Evolutionary conservation across 2,113 vertebrate genomes (phyloP).

Genomic region (Silurus asotus): DNA sequence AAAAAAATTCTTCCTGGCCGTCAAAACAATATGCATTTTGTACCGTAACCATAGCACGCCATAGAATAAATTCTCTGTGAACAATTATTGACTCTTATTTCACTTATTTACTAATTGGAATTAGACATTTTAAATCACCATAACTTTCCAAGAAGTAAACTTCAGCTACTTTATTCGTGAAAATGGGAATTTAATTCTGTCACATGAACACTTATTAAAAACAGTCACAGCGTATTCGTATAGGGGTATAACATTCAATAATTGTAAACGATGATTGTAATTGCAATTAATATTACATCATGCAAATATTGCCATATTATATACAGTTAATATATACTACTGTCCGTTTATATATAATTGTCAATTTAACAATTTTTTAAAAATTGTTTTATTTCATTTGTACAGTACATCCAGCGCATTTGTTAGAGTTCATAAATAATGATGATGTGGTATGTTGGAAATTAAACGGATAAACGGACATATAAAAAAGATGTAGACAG

Average conservation of each 20-base stretch:
- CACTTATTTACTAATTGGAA: no score
- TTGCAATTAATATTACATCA: conserved; percentile 62
- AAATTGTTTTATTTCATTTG: conserved; percentile 33
- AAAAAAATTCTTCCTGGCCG: background rate
- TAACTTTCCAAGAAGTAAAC: background rate
- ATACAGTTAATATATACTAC: conserved; percentile 61
- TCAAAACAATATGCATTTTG: background rate
- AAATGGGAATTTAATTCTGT: background rate
- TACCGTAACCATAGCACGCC: background rate
- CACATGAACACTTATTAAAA: background rate
- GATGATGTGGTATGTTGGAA: conserved; percentile 58
- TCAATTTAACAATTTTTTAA: conserved; percentile 25
- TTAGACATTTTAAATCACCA: background rate
- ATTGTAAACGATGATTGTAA: conserved; percentile 37
- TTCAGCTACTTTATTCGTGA: background rate
- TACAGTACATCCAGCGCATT: conserved; percentile 54
- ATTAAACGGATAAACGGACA: conserved; percentile 65
- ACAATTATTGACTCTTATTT: background rate
- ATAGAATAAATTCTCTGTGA: background rate
- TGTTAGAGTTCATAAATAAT: conserved; percentile 73
- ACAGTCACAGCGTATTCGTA: background rate
- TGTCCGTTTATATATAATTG: conserved; percentile 40
- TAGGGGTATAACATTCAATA: background rate
- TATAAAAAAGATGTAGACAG: conserved; percentile 55
- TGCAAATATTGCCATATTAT: conserved; percentile 68